Conservation (phyloP, 2,888 invertebrate species). For the Sesia apiformis region DNA sequence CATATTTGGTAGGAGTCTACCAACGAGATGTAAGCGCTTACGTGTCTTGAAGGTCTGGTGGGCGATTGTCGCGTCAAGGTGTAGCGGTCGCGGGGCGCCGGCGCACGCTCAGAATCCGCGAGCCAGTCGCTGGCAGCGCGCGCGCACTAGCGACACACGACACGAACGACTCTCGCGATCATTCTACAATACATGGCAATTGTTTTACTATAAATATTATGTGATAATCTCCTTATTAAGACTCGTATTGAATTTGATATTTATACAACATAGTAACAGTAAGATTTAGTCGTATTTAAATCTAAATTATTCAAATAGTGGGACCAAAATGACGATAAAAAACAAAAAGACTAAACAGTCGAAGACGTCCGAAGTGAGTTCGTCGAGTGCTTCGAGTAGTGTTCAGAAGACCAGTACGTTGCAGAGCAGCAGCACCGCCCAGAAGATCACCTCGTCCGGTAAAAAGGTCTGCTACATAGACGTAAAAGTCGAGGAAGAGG, state of each 20-base stretch:
- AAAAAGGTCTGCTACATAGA: slow-evolving; percentile 70
- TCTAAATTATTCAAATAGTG: slow-evolving; percentile 29
- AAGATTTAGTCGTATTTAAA: slow-evolving; percentile 10
- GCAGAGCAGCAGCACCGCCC: slow-evolving; percentile 54
- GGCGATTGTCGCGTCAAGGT: slow-evolving; percentile 22
- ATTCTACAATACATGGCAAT: slow-evolving; percentile 51
- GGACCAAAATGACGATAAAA: slow-evolving; percentile 70
- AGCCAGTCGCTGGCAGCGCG: slow-evolving; percentile 61
- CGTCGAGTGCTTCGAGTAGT: slow-evolving; percentile 60
- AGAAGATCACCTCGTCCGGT: slow-evolving; percentile 61
- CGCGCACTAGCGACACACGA: slow-evolving; percentile 59
- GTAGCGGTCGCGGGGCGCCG: slow-evolving; percentile 15
- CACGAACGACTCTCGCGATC: slow-evolving; percentile 68
- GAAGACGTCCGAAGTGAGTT: slow-evolving; percentile 53
- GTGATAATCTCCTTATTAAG: slow-evolving; percentile 35
- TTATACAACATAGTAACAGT: not conserved
- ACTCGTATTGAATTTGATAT: slow-evolving; percentile 47
- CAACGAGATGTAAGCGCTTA: slow-evolving; percentile 63
- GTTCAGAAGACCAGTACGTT: slow-evolving; percentile 62
- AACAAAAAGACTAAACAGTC: slow-evolving; percentile 72
- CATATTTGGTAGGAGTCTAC: slow-evolving; percentile 67
- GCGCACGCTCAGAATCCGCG: slow-evolving; percentile 46
- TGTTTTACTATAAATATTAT: slow-evolving; percentile 43
- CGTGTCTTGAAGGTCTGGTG: slow-evolving; percentile 57
- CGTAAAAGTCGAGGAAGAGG: slow-evolving; percentile 70